Conservation (phyloP, 2,888 invertebrate species). For the Pammene fasciana region DNA sequence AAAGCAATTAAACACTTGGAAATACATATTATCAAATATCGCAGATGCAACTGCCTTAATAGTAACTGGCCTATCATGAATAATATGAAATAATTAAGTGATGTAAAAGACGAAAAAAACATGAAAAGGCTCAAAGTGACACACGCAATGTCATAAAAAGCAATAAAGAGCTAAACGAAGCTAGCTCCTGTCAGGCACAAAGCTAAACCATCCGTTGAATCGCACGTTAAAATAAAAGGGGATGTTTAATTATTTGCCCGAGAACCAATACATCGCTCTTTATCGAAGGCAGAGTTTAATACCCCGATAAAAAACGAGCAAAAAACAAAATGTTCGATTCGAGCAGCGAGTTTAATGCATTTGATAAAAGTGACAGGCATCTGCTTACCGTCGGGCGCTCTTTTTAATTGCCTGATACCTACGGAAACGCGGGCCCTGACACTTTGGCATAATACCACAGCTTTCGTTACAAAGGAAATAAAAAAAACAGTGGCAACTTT, state of each 20-base stretch:
- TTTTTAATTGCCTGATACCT: constrained; percentile 80
- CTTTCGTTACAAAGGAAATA: constrained; percentile 8
- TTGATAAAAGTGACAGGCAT: constrained; percentile 82
- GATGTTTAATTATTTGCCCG: constrained; percentile 76
- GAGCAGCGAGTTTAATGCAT: constrained; percentile 80
- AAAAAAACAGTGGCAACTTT: constrained; percentile 23
- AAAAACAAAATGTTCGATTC: constrained; percentile 72
- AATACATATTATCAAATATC: neutral
- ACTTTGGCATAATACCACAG: constrained; percentile 43
- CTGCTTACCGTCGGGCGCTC: constrained; percentile 74
- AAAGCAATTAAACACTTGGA: neutral
- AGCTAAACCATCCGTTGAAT: constrained; percentile 35
- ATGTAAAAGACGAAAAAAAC: neutral
- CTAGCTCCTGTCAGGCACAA: constrained; percentile 7
- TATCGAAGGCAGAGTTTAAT: constrained; percentile 76
- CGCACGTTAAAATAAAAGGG: constrained; percentile 63
- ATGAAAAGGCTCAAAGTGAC: neutral
- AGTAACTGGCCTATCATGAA: neutral
- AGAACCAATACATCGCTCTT: constrained; percentile 76
- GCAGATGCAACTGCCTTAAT: neutral
- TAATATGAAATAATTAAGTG: neutral
- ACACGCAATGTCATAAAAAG: constrained; percentile 15
- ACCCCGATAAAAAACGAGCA: constrained; percentile 59
- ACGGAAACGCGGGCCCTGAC: constrained; percentile 52
- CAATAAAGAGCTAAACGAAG: constrained; percentile 12